Conservation (phyloP, 1,140 invertebrate species). For the Ceratoteleas bidentatus region DNA sequence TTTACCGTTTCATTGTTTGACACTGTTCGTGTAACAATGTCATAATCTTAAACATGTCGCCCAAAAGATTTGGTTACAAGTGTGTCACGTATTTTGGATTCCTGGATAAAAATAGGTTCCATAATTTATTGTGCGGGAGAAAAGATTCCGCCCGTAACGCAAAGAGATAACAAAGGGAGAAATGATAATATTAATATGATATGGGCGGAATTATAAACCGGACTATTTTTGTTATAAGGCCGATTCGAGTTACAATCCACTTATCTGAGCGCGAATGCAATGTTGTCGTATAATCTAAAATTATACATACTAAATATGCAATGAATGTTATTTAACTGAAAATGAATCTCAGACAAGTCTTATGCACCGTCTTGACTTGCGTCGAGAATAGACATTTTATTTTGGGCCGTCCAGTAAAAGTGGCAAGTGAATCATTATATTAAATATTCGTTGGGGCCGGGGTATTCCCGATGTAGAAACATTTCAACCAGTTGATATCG, state of each 20-base stretch:
- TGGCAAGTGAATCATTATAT: constrained; percentile 62
- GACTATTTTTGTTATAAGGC: not conserved
- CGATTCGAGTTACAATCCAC: not conserved
- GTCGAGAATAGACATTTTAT: constrained; percentile 62
- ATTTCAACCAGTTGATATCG: constrained; percentile 16
- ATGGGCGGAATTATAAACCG: not conserved
- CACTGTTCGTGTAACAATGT: not conserved
- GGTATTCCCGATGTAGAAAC: constrained; percentile 35
- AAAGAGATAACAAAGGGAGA: not conserved
- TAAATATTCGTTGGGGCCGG: constrained; percentile 40
- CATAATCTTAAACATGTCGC: constrained; percentile 7
- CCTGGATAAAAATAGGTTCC: not conserved
- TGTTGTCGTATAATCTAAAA: constrained; percentile 32
- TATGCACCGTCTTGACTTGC: constrained; percentile 48
- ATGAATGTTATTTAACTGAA: constrained; percentile 58
- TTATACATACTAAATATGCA: constrained; percentile 48
- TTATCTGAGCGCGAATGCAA: not conserved
- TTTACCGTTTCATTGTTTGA: constrained; percentile 7
- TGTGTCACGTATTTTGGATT: constrained; percentile 4
- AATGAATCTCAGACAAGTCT: constrained; percentile 58
- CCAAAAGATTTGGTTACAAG: not conserved
- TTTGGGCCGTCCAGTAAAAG: constrained; percentile 58
- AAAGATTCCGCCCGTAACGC: not conserved
- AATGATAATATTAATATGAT: not conserved
- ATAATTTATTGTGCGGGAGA: not conserved